A percentile compares a stretch with the other conserved stretches of the same genome.
These are phyloP conservation scores for Lates calcarifer DNA, from an alignment of 2,113 vertebrate genomes.

Conservation along the genomic window DNA sequence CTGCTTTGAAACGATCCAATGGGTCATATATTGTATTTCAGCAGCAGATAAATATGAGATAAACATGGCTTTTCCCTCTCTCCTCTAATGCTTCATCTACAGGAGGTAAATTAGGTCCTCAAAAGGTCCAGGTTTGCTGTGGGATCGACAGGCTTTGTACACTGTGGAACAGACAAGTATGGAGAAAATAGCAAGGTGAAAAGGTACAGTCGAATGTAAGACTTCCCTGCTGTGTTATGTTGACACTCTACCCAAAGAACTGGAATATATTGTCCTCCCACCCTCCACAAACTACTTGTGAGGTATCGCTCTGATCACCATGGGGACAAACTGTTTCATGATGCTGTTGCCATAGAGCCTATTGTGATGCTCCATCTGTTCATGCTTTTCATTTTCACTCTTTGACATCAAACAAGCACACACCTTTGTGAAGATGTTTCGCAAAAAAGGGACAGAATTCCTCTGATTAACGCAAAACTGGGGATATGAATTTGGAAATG, in stretches of 20 bases:
- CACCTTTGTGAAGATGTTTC: constrained; percentile 11
- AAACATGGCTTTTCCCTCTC: not conserved
- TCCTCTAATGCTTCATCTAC: not conserved
- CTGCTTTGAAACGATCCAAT: constrained; percentile 15
- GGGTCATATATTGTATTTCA: not conserved
- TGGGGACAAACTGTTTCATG: constrained; percentile 80
- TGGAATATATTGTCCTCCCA: constrained; percentile 13
- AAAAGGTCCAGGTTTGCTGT: not conserved
- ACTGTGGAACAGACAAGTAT: not conserved
- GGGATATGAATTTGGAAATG: not conserved
- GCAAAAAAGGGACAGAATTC: constrained; percentile 7
- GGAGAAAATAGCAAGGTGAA: not conserved
- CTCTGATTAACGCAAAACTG: not conserved
- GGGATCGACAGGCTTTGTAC: not conserved
- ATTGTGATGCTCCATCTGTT: constrained; percentile 73
- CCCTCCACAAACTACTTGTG: constrained; percentile 67
- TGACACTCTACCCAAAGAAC: constrained; percentile 13
- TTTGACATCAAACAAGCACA: constrained; percentile 68
- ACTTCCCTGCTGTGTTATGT: not conserved
- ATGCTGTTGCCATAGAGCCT: constrained; percentile 82
- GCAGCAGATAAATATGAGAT: not conserved
- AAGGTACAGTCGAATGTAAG: not conserved
- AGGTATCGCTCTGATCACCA: constrained; percentile 75
- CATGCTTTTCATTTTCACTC: constrained; percentile 57
- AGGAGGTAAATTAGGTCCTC: not conserved